Evolutionary conservation across 2,113 vertebrate genomes (phyloP), one percentile per base, ranked within the genome.

Genomic region (Polypterus bichir): DNA sequence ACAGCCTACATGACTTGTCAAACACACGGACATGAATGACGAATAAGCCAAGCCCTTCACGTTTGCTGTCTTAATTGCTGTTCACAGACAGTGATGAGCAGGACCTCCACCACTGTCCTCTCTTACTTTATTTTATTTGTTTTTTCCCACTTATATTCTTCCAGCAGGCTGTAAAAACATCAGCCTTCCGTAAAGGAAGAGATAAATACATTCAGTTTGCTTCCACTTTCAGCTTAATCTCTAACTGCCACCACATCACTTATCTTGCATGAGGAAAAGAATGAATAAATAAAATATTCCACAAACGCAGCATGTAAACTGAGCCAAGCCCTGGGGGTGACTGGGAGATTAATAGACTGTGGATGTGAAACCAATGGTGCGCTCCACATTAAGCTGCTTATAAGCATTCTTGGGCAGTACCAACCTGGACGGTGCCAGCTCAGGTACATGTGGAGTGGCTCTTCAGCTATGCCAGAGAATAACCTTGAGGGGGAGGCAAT

Each of bases 361-460:
- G 48, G 4, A 46, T 60, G 8, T 53, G 48, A 59, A 54, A 59
- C 57, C 52, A 27, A 48, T 51, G 61, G 3, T 44, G 54, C 62
- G 56, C 61, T 57, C 27, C 27, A 54, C 65, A 62, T 62, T 66
- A 62, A 66, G 65, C 65, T 59, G 65, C 65, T 66, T 62, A 66
- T 49, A 45, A 66, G 65, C 65, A 60, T 4, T 59, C 51, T 44
- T 48, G 11, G 47, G 47, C 44, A 48, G 58, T 47, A 51, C 46
- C 47, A 49, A 54, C 49, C 48, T 44, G 49, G 44, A 48, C 27
- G 11, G 44, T 54, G 46, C 9, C 6, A 9, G 49, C 47, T 44
- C 59, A 55, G 7, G 48, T 51, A 46, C 44, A 27, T 27, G 27
- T 27, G 27, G 1, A 27, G 27, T 27, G 27, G 27, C 27, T 27